Evolutionary conservation across 2,888 invertebrate genomes (phyloP), one percentile per base, ranked within the genome.

Genomic region (Synanthedon myopaeformis): DNA sequence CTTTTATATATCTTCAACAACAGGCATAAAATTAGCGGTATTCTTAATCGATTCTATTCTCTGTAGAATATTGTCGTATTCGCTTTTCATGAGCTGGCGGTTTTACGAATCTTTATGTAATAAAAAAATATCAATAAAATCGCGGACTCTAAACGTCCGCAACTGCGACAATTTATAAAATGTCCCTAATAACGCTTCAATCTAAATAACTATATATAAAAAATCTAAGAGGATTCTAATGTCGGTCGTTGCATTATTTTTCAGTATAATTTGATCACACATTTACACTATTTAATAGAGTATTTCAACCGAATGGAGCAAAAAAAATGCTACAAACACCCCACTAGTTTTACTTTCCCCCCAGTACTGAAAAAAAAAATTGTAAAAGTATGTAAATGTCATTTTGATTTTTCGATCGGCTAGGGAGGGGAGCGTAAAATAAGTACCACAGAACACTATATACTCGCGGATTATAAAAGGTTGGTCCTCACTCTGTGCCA

Each of bases 401-500:
- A 82, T 69, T 76, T 35, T 35, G 3, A 35, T 35, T 10, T 74
- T 75, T 80, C 80, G 80, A 78, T 79, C 79, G 78, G 69, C 41
- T 61, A 70, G 66, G 56, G 70, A 61, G 66, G 59, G 56, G 35
- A 35, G 35, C 1, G 3, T 35, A 35, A 4, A 6, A 4, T 8
- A 35, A 6, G 35, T 8, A 8, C 0, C 35, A 3, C 8, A 28
- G 28, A 8, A 28, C 28, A 28, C 28, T 28, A 28, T 28, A 28
- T 28, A 23, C 23, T 23, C 0, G 19, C 19, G 19, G 3, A 19
- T 6, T 28, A 5, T 28, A 6, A 28, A 28, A 28, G 28, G 28
- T 28, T n/a, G n/a, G n/a, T n/a, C n/a, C n/a, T n/a, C n/a, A 28
- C 28, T 28, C 28, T 28, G 6, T 28, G 28, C 6, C 28, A 5